Base-by-base conservation (phyloP, 2,797 vertebrate genomes). In the Melanotaenia parkinsoni region DNA sequence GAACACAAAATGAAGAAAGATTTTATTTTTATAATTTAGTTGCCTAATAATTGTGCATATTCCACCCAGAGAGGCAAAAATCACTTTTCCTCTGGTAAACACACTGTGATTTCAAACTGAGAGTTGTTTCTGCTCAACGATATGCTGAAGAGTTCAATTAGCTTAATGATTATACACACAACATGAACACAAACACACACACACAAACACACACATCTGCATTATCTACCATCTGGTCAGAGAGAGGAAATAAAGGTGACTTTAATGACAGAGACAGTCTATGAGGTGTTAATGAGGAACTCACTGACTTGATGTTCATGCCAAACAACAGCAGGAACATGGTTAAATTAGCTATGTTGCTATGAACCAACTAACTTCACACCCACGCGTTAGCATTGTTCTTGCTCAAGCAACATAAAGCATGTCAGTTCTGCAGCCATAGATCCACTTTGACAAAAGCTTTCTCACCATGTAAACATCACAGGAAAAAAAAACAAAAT, bases 351-450 rank as follows among this genome's bases (percentile, higher is more conserved):
- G 40, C 14, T 56, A 3, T 58, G 16, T 33, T 43, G 24, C 18
- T 22, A 0, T 53, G 40, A 30, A 50, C 9, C 11, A 47, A 26
- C 16, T 56, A 47, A 40, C 3, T 47, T 50, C 24, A 33, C 0
- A 1, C 20, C 32, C 24, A 69, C 3, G 9, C 28, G 43, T 58
- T 56, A 60, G 30, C 6, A 20, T 6, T 24, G 26, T 13, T 26
- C 30, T 1, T 4, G 1, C 57, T 60, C 13, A 7, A 5, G 14
- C 56, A 58, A 68, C 22, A 38, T 24, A 56, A 11, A 40, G 30
- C 20, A 67, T 33, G 18, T 76, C 43, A 69, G 43, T 56, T 66
- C 5, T 57, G 24, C 20, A 67, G 11, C 51, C 38, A 20, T 37
- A 14, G 0, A 59, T 77, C 54, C 1, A n/a, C 28, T 47, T 11